Conservation (phyloP, 2,113 vertebrate species). For the Neopipo cinnamomea region DNA sequence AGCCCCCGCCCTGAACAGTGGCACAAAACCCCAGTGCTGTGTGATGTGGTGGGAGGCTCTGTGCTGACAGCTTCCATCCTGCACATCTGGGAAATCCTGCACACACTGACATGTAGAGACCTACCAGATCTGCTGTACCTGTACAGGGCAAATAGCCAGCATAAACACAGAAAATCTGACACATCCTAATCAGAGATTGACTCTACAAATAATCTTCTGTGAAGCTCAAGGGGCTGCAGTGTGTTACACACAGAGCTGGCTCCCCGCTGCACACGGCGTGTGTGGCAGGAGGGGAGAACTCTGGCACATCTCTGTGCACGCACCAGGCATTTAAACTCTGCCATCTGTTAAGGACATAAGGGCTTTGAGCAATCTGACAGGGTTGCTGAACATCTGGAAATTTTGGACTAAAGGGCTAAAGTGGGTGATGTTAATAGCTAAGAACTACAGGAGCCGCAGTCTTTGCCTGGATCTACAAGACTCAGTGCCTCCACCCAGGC, state of each 20-base stretch:
- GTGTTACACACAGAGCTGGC: background rate
- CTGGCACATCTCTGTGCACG: background rate
- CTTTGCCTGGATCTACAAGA: background rate
- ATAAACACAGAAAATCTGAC: accelerated
- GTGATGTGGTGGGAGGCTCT: background rate
- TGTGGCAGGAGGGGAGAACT: accelerated
- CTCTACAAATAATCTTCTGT: background rate
- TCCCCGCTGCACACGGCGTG: accelerated
- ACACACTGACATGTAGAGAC: background rate
- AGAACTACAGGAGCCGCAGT: background rate
- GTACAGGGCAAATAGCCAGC: background rate
- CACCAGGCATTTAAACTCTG: background rate
- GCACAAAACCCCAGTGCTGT: background rate
- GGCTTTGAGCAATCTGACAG: background rate
- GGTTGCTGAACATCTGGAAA: slow-evolving; percentile 17
- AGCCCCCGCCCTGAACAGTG: background rate
- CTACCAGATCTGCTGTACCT: background rate
- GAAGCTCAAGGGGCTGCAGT: background rate
- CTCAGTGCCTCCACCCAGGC: background rate
- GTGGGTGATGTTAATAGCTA: background rate
- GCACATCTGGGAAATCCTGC: background rate
- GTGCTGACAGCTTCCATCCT: background rate
- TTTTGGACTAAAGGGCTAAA: background rate
- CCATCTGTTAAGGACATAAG: slow-evolving; percentile 12
- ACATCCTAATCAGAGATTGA: background rate